phyloP scores from a whole-genome alignment of 2,888 invertebrate species.

The Drosophila dives region DNA sequence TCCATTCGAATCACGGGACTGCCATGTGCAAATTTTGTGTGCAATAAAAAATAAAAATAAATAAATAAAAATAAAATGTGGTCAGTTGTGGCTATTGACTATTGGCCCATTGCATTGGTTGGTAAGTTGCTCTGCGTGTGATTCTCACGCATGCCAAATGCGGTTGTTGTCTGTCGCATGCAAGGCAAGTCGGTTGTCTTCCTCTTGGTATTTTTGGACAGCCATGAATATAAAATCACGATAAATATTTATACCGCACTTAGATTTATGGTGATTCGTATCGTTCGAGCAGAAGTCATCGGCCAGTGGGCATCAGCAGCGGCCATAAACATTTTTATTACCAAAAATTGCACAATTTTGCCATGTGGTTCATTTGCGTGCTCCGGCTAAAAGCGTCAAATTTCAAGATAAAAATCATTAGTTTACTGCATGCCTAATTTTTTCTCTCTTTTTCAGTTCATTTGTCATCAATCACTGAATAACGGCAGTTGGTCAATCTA shows the following conservation, averaged over 20 bases:
- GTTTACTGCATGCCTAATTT: slow-evolving; percentile 31
- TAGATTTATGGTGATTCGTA: slow-evolving; percentile 75
- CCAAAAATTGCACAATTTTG: slow-evolving; percentile 70
- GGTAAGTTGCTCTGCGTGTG: slow-evolving; percentile 49
- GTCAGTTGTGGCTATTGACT: slow-evolving; percentile 20
- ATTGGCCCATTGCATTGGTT: slow-evolving; percentile 27
- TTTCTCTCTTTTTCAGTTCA: slow-evolving; percentile 19
- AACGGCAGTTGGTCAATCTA: slow-evolving; percentile 18
- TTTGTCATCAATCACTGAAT: slow-evolving; percentile 50
- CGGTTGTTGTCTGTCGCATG: slow-evolving; percentile 30
- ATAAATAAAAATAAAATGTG: slow-evolving; percentile 39
- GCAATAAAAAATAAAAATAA: slow-evolving; percentile 51
- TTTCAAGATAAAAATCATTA: slow-evolving; percentile 16
- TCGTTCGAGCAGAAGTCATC: slow-evolving; percentile 64
- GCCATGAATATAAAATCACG: slow-evolving; percentile 75
- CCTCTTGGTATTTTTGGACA: slow-evolving; percentile 15
- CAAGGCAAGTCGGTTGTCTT: slow-evolving; percentile 37
- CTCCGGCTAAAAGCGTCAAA: slow-evolving; percentile 27
- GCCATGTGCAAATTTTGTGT: slow-evolving; percentile 62
- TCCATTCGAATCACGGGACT: slow-evolving; percentile 54
- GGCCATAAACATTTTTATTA: slow-evolving; percentile 72
- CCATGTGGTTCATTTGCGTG: slow-evolving; percentile 60
- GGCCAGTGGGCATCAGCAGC: slow-evolving; percentile 49
- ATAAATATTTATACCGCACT: slow-evolving; percentile 77
- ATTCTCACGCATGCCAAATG: slow-evolving; percentile 71